Evolutionary conservation across 1,140 invertebrate species (phyloP), one percentile per base, ranked within the genome.

Genomic region (Medauroidea extradentata): DNA sequence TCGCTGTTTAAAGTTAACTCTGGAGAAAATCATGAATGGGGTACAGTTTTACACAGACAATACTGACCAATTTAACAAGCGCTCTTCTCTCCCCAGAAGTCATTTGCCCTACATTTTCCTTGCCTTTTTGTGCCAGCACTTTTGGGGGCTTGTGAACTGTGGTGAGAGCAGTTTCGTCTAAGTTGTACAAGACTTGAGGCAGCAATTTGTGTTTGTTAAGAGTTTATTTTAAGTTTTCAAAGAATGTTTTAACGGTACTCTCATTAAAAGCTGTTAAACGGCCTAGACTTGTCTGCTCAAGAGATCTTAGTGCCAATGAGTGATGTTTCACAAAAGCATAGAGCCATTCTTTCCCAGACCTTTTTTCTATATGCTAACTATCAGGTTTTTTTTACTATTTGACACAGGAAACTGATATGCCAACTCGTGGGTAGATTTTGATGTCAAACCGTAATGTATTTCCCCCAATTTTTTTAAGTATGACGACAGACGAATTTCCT

Each of bases 11-110:
- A 67, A 71, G 50, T 71, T 68, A 41, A 73, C 69, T 16, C 74
- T 42, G 7, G 74, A 69, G 46, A 75, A 77, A 13, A 77, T 51
- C 60, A 73, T 70, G 8, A 69, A 38, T 21, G 71, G 72, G 18
- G 68, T 38, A 73, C 64, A 53, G 54, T 64, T 19, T 66, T 65
- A 24, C 75, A 67, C 65, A 74, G 7, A 69, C 69, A 24, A 68
- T 65, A 65, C 65, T 59, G 24, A 64, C 61, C 38, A 78, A 52
- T 25, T 77, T 81, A 0, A 79, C 69, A 29, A 75, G 70, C 53
- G 61, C 51, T 43, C 69, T 68, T 51, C 69, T 61, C 62, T 76
- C 72, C 7, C 65, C 67, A 52, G 69, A 71, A 39, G 67, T 67
- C 19, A 71, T 56, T 24, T 42, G 39, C 24, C 68, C 71, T 18